Percentiles rank a stretch among this genome's conserved stretches.
phyloP scores from a whole-genome alignment of 2,113 vertebrate genomes.

The Catharus bicknelli region DNA sequence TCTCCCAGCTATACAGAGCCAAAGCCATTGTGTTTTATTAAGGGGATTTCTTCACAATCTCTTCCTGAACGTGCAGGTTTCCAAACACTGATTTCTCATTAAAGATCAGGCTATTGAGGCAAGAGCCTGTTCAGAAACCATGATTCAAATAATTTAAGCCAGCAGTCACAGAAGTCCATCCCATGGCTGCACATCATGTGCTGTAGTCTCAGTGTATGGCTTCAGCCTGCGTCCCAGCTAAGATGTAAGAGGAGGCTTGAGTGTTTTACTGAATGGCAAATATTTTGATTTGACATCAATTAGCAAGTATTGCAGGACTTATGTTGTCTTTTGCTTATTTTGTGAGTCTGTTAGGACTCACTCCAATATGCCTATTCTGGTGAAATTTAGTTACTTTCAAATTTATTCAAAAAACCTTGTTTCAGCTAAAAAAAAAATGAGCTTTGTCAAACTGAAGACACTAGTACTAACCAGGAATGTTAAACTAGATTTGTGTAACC shows the following conservation, averaged over 20 bases:
- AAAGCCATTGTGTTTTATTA: background rate
- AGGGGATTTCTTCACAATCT: background rate
- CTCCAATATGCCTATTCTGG: background rate
- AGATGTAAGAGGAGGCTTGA: background rate
- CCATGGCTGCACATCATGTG: background rate
- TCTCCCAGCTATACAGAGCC: background rate
- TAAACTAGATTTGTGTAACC: background rate
- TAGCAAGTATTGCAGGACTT: background rate
- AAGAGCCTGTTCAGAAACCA: background rate
- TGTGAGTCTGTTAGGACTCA: background rate
- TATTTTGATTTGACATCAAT: background rate
- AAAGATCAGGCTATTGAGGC: background rate
- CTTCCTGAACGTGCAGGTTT: background rate
- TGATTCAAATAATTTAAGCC: background rate
- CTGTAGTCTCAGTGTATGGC: background rate
- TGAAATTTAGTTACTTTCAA: background rate
- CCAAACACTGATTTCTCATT: background rate
- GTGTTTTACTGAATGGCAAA: background rate
- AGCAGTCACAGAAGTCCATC: background rate
- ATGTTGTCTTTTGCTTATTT: background rate
- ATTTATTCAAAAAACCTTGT: background rate
- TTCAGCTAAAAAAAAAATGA: background rate
- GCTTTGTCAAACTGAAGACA: background rate
- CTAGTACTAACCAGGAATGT: background rate
- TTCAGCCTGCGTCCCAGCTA: background rate